Percentiles rank a stretch among this genome's conserved stretches.
Conservation (phyloP, 2,797 vertebrate species). For the Rhinogobio ventralis region DNA sequence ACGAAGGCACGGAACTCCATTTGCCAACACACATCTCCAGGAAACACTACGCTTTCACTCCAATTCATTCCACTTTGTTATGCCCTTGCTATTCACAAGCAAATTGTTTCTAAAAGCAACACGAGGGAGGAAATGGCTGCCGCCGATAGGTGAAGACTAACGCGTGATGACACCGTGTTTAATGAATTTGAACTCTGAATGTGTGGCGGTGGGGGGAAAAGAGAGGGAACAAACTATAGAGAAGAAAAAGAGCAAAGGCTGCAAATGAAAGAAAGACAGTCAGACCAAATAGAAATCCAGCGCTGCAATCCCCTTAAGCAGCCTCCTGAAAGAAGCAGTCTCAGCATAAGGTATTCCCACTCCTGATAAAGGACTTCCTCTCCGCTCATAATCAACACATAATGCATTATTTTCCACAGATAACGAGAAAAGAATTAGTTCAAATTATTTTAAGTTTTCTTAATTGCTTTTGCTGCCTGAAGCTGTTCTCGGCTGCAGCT, state of each 20-base stretch:
- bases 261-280: slow-evolving; percentile 52
- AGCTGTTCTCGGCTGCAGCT: slow-evolving; percentile 73
- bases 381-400: slow-evolving; percentile 80
- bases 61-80: slow-evolving; percentile 57
- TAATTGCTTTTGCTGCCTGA: slow-evolving; percentile 84
- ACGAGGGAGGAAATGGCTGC: slow-evolving; percentile 47
- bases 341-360: slow-evolving; percentile 81
- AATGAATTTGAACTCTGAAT: slow-evolving; percentile 69
- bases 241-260: slow-evolving; percentile 53
- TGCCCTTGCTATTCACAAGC: slow-evolving; percentile 47
- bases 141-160: slow-evolving; percentile 65
- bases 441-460: slow-evolving; percentile 85
- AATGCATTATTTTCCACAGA: slow-evolving; percentile 81
- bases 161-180: slow-evolving; percentile 66
- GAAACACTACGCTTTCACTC: slow-evolving; percentile 54
- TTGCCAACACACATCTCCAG: slow-evolving; percentile 37
- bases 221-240: slow-evolving; percentile 12
- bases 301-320: slow-evolving; percentile 71
- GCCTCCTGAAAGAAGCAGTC: slow-evolving; percentile 73
- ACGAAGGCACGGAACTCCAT: slow-evolving; percentile 1
- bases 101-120: slow-evolving; percentile 59
- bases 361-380: slow-evolving; percentile 79
- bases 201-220: slow-evolving; percentile 49
- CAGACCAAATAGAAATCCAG: slow-evolving; percentile 53
- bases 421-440: slow-evolving; percentile 81